Percentiles rank a stretch among this genome's conserved stretches.
Evolutionary conservation across 2,888 invertebrate genomes (phyloP).

Genomic region (Epirrita christyi): DNA sequence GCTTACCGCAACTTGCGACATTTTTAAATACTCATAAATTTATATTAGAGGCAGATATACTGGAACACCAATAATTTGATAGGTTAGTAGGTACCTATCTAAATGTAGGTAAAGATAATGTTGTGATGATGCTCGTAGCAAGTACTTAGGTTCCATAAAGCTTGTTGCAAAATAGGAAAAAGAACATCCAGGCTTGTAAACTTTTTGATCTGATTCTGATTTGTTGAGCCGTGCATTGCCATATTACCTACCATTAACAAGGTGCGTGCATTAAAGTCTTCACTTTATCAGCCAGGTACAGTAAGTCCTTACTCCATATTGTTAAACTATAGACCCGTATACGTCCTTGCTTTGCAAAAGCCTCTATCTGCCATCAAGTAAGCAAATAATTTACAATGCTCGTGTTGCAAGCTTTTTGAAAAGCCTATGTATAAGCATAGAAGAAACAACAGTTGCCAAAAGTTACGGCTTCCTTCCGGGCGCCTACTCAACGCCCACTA

Average conservation of each 20-base stretch:
- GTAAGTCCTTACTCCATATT: too few relatives aligned
- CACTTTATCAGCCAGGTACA: too few relatives aligned
- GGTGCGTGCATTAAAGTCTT: too few relatives aligned
- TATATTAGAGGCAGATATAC: slow-evolving; percentile 33
- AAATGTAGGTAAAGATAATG: too few relatives aligned
- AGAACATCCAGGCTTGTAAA: too few relatives aligned
- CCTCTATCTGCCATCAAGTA: not conserved
- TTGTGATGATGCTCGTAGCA: too few relatives aligned
- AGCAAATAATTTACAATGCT: slow-evolving; percentile 20
- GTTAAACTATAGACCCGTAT: too few relatives aligned
- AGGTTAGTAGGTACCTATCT: not conserved
- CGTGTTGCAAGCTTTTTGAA: slow-evolving; percentile 46
- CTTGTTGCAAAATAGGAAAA: too few relatives aligned
- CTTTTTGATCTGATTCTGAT: too few relatives aligned
- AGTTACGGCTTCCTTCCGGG: slow-evolving; percentile 73
- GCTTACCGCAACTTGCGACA: slow-evolving; percentile 49
- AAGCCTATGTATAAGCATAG: slow-evolving; percentile 59
- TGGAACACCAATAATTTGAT: slow-evolving; percentile 16
- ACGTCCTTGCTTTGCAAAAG: not conserved
- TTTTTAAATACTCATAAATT: slow-evolving; percentile 48
- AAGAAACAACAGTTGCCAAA: slow-evolving; percentile 16
- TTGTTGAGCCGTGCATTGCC: too few relatives aligned
- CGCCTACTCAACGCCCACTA: slow-evolving; percentile 70
- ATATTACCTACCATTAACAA: too few relatives aligned
- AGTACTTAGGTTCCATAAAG: not conserved